These are phyloP conservation scores for Sebastes ruberrimus DNA, from an alignment of 2,797 vertebrate genomes.

Conservation along the genomic window DNA sequence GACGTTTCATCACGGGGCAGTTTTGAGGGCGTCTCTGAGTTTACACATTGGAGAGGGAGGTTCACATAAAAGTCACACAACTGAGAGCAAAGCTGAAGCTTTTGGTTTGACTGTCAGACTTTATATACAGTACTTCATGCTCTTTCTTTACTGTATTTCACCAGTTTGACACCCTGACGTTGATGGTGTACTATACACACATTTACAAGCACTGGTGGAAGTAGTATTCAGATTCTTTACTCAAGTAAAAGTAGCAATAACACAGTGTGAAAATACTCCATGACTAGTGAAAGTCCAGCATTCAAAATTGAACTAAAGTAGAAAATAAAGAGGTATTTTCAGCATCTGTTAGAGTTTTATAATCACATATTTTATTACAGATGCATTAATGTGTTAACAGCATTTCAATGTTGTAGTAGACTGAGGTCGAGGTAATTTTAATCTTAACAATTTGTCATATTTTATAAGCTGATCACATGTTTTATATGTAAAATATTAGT, in stretches of 20 bases:
- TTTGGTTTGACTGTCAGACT: neutral
- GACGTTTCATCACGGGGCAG: conserved; percentile 10
- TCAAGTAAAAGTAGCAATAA: neutral
- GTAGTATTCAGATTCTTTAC: neutral
- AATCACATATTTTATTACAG: neutral
- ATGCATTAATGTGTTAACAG: neutral
- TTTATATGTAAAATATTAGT: too few relatives aligned
- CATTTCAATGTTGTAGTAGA: too few relatives aligned
- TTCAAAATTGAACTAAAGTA: neutral
- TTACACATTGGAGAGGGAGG: neutral
- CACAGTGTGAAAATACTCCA: neutral
- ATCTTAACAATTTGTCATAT: too few relatives aligned
- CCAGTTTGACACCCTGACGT: neutral
- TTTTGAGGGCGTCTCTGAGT: conserved; percentile 1
- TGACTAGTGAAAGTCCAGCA: neutral
- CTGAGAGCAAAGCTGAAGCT: neutral
- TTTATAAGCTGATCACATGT: fast-evolving
- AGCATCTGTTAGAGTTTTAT: neutral
- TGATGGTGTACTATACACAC: neutral
- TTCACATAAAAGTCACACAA: conserved; percentile 25
- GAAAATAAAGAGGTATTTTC: neutral
- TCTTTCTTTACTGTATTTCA: neutral
- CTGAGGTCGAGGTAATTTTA: fast-evolving
- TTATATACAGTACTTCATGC: neutral
- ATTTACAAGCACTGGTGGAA: too few relatives aligned